Conservation (phyloP, 2,888 invertebrate genomes). For the Limnephilus auricula region DNA sequence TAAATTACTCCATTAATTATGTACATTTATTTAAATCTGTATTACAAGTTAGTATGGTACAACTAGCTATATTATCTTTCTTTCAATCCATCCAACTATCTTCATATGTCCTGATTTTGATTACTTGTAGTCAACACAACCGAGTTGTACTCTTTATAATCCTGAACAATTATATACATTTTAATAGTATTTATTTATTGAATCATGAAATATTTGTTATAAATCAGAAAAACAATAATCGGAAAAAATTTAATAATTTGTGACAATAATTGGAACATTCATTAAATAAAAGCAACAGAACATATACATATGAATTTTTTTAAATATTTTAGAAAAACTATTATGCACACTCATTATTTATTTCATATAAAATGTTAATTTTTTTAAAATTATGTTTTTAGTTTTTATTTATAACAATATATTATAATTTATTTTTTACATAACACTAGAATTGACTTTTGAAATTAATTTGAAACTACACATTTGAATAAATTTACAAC, state of each 20-base stretch:
- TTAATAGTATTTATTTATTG: background rate
- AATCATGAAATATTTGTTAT: background rate
- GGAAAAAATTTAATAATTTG: background rate
- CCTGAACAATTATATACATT: background rate
- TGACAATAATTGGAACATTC: background rate
- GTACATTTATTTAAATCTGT: background rate
- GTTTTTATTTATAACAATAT: background rate
- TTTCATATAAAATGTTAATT: background rate
- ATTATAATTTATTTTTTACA: background rate
- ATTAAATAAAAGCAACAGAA: background rate
- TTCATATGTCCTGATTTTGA: background rate
- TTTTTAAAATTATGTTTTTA: constrained; percentile 17
- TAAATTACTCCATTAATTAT: background rate
- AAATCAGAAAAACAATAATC: background rate
- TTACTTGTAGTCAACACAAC: background rate
- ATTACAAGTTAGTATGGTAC: background rate
- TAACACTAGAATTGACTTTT: constrained; percentile 26
- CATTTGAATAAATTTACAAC: constrained; percentile 20
- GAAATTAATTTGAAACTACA: constrained; percentile 8
- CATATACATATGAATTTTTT: background rate
- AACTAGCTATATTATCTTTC: background rate
- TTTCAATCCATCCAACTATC: background rate
- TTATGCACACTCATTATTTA: background rate
- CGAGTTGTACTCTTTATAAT: background rate
- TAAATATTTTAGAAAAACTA: background rate